A percentile compares a stretch with the other conserved stretches of the same genome.
Conservation (phyloP, 2,797 vertebrate genomes). For the Hylomyscus alleni region DNA sequence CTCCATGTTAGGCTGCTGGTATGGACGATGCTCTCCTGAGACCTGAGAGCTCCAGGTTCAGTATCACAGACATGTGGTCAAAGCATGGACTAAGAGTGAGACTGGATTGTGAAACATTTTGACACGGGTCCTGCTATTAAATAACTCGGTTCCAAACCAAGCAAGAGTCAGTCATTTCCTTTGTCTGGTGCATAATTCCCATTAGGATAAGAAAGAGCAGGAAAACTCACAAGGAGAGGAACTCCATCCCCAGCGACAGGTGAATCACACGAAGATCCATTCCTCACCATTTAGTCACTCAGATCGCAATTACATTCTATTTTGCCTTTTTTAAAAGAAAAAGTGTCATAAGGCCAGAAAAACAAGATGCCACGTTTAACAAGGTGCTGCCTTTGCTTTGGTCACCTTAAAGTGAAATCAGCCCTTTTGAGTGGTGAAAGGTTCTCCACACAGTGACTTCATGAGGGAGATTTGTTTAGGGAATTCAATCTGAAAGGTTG, state of each 20-base stretch:
- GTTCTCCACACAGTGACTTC: no score
- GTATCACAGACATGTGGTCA: conserved; percentile 27
- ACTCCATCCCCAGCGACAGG: not conserved
- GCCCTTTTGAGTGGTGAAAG: no score
- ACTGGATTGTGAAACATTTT: conserved; percentile 57
- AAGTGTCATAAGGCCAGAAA: not conserved
- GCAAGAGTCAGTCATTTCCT: conserved; percentile 53
- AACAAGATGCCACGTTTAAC: not conserved
- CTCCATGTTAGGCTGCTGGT: not conserved
- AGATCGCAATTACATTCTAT: not conserved
- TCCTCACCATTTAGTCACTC: no score
- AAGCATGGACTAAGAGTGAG: conserved; percentile 28
- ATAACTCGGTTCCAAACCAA: conserved; percentile 48
- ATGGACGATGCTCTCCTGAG: not conserved
- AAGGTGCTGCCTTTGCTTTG: not conserved
- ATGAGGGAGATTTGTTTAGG: not conserved
- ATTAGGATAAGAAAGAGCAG: not conserved
- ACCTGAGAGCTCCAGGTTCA: not conserved
- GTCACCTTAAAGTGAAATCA: not conserved
- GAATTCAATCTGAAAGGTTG: not conserved
- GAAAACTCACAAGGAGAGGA: not conserved
- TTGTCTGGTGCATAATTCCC: conserved; percentile 20
- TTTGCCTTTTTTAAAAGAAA: conserved; percentile 3
- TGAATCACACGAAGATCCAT: not conserved
- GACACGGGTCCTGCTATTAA: conserved; percentile 26